These are phyloP conservation scores for Bubo blakistoni DNA, from an alignment of 2,113 vertebrate genomes.

Conservation along the genomic window DNA sequence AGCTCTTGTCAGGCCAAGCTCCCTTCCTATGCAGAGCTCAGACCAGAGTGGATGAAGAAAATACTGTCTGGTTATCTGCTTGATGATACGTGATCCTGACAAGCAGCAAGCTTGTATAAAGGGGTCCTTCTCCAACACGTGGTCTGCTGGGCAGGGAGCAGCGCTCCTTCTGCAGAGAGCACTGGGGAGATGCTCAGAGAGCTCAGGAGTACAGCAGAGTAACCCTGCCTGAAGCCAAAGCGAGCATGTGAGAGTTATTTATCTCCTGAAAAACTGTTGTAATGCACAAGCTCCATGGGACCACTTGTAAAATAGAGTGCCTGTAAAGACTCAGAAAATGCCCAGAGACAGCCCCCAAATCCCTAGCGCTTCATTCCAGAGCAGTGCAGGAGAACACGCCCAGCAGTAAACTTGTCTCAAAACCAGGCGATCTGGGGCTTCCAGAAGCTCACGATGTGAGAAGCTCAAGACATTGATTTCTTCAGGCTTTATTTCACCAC, in stretches of 20 bases:
- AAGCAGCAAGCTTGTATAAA: neutral
- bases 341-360: neutral
- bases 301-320: neutral
- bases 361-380: neutral
- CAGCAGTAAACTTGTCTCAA: neutral
- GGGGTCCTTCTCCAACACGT: neutral
- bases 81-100: neutral
- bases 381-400: neutral
- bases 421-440: fast-evolving
- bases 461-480: neutral
- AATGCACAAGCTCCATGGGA: neutral
- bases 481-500: neutral
- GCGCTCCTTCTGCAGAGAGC: neutral
- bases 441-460: neutral
- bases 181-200: neutral
- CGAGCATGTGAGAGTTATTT: fast-evolving
- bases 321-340: neutral
- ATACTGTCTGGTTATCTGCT: neutral
- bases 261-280: neutral
- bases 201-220: neutral
- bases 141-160: neutral
- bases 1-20: neutral
- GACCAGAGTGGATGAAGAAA: neutral
- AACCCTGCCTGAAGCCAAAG: neutral
- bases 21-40: neutral